Conservation (phyloP, 2,888 invertebrate species). For the Ganaspis brasiliensis region DNA sequence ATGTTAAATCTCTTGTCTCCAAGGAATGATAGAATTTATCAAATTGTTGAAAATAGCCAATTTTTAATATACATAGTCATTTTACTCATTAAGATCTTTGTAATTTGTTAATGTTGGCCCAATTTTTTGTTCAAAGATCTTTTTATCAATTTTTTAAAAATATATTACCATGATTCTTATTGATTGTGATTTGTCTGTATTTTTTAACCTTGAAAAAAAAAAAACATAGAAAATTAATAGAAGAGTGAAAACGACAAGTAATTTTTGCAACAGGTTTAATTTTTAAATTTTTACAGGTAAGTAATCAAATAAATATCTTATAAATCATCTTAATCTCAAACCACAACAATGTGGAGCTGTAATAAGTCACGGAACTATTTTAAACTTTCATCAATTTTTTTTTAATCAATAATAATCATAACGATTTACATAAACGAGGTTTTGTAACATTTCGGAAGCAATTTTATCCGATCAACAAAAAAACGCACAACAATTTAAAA, state of each 20-base stretch:
- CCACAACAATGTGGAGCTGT: not conserved
- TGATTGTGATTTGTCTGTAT: not conserved
- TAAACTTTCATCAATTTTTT: slow-evolving; percentile 1
- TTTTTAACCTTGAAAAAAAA: not conserved
- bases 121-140: slow-evolving; percentile 23
- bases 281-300: slow-evolving; percentile 6
- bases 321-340: slow-evolving; percentile 6
- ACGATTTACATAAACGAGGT: slow-evolving; percentile 6
- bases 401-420: not conserved
- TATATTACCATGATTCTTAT: not conserved
- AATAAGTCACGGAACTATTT: not conserved
- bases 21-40: slow-evolving; percentile 10
- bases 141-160: not conserved
- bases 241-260: not conserved
- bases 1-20: slow-evolving; percentile 11
- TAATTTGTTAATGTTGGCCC: slow-evolving; percentile 3
- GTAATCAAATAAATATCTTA: slow-evolving; percentile 13
- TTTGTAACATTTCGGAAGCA: not conserved
- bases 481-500: slow-evolving; percentile 14
- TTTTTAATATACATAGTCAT: not conserved
- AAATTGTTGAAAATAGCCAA: not conserved
- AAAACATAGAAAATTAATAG: too few species aligned
- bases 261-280: slow-evolving; percentile 16
- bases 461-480: slow-evolving; percentile 4
- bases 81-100: not conserved